phyloP scores from a whole-genome alignment of 2,888 invertebrate species.

The Apamea monoglypha region DNA sequence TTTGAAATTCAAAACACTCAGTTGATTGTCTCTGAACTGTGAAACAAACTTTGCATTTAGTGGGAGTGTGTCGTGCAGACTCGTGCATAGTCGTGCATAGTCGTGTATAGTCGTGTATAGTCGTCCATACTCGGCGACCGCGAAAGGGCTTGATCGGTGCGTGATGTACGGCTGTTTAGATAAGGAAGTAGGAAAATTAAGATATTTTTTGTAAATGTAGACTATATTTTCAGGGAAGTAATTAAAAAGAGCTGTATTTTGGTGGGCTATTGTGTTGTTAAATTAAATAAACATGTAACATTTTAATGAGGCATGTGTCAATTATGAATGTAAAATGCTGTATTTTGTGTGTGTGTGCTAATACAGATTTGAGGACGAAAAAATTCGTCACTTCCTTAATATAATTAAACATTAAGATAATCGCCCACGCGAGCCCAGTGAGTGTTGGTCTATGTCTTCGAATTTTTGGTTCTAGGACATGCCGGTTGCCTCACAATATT shows the following conservation, averaged over 20 bases:
- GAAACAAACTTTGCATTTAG: conserved; percentile 81
- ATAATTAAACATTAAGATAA: too few relatives aligned
- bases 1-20: conserved; percentile 71
- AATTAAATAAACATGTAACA: not conserved
- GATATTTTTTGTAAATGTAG: not conserved
- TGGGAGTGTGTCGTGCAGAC: conserved; percentile 70
- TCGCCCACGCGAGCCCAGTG: too few relatives aligned
- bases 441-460: too few relatives aligned
- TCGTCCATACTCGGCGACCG: conserved; percentile 64
- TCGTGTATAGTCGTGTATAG: conserved; percentile 63
- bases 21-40: conserved; percentile 70
- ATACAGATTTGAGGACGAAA: not conserved
- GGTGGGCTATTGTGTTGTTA: not conserved
- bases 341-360: too few relatives aligned
- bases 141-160: conserved; percentile 70
- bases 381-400: not conserved
- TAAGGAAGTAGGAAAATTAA: not conserved
- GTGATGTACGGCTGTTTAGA: conserved; percentile 67
- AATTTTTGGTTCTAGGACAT: too few relatives aligned
- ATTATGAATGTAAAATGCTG: too few relatives aligned
- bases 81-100: conserved; percentile 36
- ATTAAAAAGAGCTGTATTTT: not conserved
- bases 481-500: too few relatives aligned
- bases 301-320: not conserved
- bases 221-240: not conserved